Evolutionary conservation across 2,888 invertebrate genomes (phyloP), one percentile per base, ranked within the genome.

Genomic region (Drosophila colorata): DNA sequence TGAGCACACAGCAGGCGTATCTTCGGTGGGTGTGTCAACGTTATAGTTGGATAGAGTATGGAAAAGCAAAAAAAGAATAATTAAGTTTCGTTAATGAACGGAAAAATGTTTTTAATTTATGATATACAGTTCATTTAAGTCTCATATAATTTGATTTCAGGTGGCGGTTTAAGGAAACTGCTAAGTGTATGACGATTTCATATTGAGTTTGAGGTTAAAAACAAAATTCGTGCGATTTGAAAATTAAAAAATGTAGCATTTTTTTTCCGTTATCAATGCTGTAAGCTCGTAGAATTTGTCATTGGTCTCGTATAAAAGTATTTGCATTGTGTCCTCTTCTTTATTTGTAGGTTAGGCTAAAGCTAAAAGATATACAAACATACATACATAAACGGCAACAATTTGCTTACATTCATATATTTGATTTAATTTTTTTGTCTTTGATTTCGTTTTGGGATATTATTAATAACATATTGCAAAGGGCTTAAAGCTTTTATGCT

Each of bases 251-350:
- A 48, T 14, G 8, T 8, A 35, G 25, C 14, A 41, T 25, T 38
- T 9, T n/a, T 44, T 38, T 6, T 5, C n/a, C n/a, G n/a, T 14
- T 51, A 18, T 52, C 33, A 81, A 61, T 69, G 49, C 70, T 80
- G 67, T 85, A 85, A 85, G 84, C 84, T 85, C 84, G 86, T 76
- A 78, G 68, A 74, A 72, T 84, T 82, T 70, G 61, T 65, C 56
- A 66, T 85, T 85, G 84, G 84, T 85, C 86, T 81, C 57, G 60
- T 69, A 64, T 64, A 59, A 70, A 77, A 67, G 60, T 61, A 20
- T 75, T 74, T 52, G 38, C 8, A 51, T 61, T 72, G 60, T 55
- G 61, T 73, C 33, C 60, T 28, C 67, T 56, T 52, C 18, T 40
- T 41, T 38, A 8, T 23, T 51, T 51, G 13, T 69, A 14, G 56